Percentiles rank a stretch among this genome's conserved stretches.
phyloP scores from a whole-genome alignment of 1,140 invertebrate genomes.

The Brachionus rotundiformis region DNA sequence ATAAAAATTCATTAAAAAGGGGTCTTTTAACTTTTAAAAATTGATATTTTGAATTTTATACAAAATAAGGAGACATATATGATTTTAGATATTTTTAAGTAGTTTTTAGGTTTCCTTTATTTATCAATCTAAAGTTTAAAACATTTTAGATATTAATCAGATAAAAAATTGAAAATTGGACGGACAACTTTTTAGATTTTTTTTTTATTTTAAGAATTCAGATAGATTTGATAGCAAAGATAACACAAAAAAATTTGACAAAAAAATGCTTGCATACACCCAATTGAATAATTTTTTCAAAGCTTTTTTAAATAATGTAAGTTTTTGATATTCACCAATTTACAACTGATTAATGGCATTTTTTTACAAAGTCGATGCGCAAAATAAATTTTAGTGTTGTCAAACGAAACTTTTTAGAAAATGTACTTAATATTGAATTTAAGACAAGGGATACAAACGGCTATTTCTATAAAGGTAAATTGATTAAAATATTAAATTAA shows the following conservation, averaged over 20 bases:
- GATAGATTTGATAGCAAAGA: neutral
- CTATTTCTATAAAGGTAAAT: conserved; percentile 75
- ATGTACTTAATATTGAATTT: conserved; percentile 76
- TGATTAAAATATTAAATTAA: neutral
- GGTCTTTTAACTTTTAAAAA: too few species aligned
- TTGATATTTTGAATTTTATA: too few species aligned
- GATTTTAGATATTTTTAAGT: too few species aligned
- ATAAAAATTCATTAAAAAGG: too few species aligned
- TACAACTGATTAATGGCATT: too few species aligned
- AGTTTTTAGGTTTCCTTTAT: too few species aligned
- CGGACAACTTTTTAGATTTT: conserved; percentile 28
- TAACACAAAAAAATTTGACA: conserved; percentile 54
- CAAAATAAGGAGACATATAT: too few species aligned
- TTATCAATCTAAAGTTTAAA: too few species aligned
- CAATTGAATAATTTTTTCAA: conserved; percentile 77
- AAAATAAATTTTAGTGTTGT: conserved; percentile 55
- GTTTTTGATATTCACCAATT: conserved; percentile 54
- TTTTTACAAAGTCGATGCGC: neutral
- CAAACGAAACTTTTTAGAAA: conserved; percentile 75
- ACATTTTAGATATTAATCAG: too few species aligned
- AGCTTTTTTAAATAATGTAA: conserved; percentile 78
- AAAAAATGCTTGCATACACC: conserved; percentile 64
- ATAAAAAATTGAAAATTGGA: too few species aligned
- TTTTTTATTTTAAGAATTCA: neutral
- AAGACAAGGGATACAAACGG: conserved; percentile 72